A percentile compares a stretch with the other conserved stretches of the same genome.
phyloP scores from a whole-genome alignment of 2,113 vertebrate genomes.

The Guaruba guarouba region DNA sequence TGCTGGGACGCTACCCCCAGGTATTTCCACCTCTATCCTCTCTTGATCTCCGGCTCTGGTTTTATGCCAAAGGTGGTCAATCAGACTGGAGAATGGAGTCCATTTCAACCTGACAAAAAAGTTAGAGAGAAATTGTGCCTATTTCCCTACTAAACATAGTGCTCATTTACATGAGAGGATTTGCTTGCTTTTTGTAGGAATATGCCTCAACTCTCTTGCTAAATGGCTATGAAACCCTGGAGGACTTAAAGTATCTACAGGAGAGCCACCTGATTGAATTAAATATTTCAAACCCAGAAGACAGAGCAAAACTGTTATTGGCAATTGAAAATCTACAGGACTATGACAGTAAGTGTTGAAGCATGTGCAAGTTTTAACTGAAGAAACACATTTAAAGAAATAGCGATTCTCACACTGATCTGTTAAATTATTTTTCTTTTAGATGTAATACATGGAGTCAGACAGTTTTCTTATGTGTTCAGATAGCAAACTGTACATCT shows the following conservation, averaged over 20 bases:
- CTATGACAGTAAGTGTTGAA: constrained; percentile 81
- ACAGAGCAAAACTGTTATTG: constrained; percentile 82
- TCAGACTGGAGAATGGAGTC: not conserved
- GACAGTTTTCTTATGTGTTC: not conserved
- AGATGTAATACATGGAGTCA: not conserved
- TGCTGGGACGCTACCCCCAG: not conserved
- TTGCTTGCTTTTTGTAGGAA: constrained; percentile 75
- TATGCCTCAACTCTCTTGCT: constrained; percentile 88
- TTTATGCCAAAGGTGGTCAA: not conserved
- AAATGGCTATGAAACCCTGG: constrained; percentile 92
- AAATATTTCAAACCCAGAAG: constrained; percentile 87
- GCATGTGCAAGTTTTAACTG: not conserved
- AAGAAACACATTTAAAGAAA: not conserved
- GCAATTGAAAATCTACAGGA: constrained; percentile 85
- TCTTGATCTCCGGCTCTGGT: not conserved
- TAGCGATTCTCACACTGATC: not conserved
- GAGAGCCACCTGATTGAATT: constrained; percentile 93
- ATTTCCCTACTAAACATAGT: not conserved
- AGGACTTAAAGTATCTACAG: constrained; percentile 90
- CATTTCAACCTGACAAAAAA: not conserved
- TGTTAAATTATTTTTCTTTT: not conserved
- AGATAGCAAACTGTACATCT: not conserved
- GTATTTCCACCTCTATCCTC: not conserved
- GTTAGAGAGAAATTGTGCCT: not conserved
- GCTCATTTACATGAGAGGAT: not conserved